Evolutionary conservation across 2,113 vertebrate genomes (phyloP), one percentile per base, ranked within the genome.

Genomic region (Callionymus lyra): DNA sequence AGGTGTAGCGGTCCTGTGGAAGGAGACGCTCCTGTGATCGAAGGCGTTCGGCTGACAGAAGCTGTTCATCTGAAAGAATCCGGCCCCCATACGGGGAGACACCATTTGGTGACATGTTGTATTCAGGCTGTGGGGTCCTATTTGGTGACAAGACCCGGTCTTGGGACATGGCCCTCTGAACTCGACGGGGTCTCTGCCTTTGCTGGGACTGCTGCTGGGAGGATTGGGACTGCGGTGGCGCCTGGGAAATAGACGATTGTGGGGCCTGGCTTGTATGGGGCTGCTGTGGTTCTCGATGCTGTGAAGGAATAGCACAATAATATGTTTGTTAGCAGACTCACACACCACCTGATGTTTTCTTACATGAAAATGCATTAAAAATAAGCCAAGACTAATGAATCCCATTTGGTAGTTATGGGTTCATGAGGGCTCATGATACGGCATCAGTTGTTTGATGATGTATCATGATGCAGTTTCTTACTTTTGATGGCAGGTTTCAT

Each of bases 131-230:
- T 34, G 87, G 83, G 53, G 79, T 72, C 54, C 86, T 86, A 59
- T 88, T 81, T 0, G 90, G 92, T 38, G 93, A 93, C 59, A 98
- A 78, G 42, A 95, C 94, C 0, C 93, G 87, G 78, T 99, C 94
- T 77, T 99, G 94, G 43, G 94, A 98, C 94, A 98, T 98, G 80
- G 94, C 95, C 67, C 95, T 79, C 49, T 96, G 89, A 44, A 94
- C 93, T 0, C 92, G 84, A 6, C 89, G 89, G 1, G 92, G 94
- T 31, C 92, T 66, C 57, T 97, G 91, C 37, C 91, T 78, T 2
- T 88, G 86, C 54, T 82, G 69, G 9, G 70, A 65, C 38, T 67
- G 75, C 58, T 80, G 80, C 65, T 82, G 82, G 1, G 81, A 76
- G n/a, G 72, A 61, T 52, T 79, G 77, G 1, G 72, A 55, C 56